These are phyloP conservation scores for Sinopyrophorus schimmeli DNA, from an alignment of 2,888 invertebrate genomes.

Conservation along the genomic window DNA sequence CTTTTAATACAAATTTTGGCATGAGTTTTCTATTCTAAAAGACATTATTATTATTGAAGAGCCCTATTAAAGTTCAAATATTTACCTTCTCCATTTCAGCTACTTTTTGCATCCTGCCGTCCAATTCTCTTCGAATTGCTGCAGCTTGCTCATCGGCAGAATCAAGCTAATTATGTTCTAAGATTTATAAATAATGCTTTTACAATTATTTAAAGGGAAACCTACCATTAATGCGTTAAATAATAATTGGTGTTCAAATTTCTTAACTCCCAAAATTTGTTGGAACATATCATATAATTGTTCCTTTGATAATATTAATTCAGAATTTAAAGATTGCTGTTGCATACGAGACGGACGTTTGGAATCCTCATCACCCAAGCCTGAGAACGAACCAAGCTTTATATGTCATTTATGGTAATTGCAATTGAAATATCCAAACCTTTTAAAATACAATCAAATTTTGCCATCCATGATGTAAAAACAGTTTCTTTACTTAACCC, in stretches of 20 bases:
- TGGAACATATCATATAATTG: slow-evolving; percentile 99
- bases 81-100: slow-evolving; percentile 95
- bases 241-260: slow-evolving; percentile 98
- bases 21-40: slow-evolving; percentile 90
- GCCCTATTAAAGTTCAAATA: slow-evolving; percentile 6
- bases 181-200: slow-evolving; percentile 13
- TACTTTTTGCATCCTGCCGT: slow-evolving; percentile 95
- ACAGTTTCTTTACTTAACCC: slow-evolving; percentile 99
- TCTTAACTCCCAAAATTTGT: slow-evolving; percentile 96
- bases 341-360: slow-evolving; percentile 86
- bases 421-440: too few relatives aligned
- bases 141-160: slow-evolving; percentile 99
- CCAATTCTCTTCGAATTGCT: slow-evolving; percentile 96
- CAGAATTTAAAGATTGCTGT: slow-evolving; percentile 88
- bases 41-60: slow-evolving; percentile 10
- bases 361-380: slow-evolving; percentile 81
- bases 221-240: slow-evolving; percentile 95
- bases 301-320: slow-evolving; percentile 95
- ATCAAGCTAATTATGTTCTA: slow-evolving; percentile 82
- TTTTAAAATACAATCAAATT: slow-evolving; percentile 98
- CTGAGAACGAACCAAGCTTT: slow-evolving; percentile 42
- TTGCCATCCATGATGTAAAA: slow-evolving; percentile 98
- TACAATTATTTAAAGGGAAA: too few relatives aligned
- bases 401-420: neutral
- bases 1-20: slow-evolving; percentile 99